These are phyloP conservation scores for Aselliscus stoliczkanus DNA, from an alignment of 2,797 vertebrate species.

Conservation along the genomic window DNA sequence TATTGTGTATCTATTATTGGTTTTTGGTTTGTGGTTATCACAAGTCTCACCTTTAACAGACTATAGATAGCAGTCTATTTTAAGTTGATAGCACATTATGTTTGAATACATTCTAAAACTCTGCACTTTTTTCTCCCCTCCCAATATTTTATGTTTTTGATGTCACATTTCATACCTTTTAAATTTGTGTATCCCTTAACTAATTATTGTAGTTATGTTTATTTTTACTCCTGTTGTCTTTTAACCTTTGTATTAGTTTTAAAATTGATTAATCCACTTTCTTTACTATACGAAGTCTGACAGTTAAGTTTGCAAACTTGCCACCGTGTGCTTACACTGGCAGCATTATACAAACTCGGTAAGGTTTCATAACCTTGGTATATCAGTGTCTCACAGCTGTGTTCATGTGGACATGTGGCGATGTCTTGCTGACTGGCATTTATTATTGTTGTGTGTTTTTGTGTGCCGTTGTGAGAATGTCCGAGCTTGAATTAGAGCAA, in stretches of 20 bases:
- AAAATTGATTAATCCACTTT: not conserved
- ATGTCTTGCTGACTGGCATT: too few relatives aligned
- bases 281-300: too few relatives aligned
- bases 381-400: too few relatives aligned
- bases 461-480: too few relatives aligned
- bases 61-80: too few relatives aligned
- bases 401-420: too few relatives aligned
- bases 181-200: not conserved
- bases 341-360: too few relatives aligned
- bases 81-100: not conserved
- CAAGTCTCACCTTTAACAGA: not conserved
- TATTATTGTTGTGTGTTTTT: too few relatives aligned
- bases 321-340: too few relatives aligned
- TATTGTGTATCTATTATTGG: not conserved
- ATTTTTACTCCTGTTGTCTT: not conserved
- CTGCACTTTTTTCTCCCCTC: not conserved
- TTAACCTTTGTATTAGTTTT: not conserved
- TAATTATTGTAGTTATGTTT: not conserved
- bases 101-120: not conserved
- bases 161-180: not conserved
- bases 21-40: not conserved
- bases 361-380: too few relatives aligned
- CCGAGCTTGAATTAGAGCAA: too few relatives aligned
- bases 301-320: too few relatives aligned
- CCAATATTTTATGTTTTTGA: not conserved